Conservation (phyloP, 2,888 invertebrate species). For the Ferdinandea cuprea region DNA sequence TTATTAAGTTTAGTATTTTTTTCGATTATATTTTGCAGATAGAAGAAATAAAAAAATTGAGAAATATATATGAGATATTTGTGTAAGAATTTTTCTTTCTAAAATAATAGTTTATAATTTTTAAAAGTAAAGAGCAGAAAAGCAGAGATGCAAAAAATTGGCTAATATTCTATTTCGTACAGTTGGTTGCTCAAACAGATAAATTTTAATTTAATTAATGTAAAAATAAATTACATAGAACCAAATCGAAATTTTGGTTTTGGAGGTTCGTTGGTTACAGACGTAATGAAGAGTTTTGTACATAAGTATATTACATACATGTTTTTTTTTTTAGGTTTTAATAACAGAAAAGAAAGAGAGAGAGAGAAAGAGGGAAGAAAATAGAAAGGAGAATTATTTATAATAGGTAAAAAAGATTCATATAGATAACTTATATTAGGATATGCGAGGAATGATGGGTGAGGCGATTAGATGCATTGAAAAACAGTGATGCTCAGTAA, state of each 20-base stretch:
- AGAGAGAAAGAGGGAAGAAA: slow-evolving; percentile 32
- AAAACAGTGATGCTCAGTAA: slow-evolving; percentile 20
- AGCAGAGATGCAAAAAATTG: slow-evolving; percentile 52
- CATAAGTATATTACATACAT: neutral
- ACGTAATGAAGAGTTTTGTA: slow-evolving; percentile 3
- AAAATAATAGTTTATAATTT: neutral
- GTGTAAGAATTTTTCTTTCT: slow-evolving; percentile 12
- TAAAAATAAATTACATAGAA: slow-evolving; percentile 31
- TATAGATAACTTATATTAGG: slow-evolving; percentile 1
- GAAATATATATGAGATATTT: slow-evolving; percentile 44
- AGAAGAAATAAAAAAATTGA: slow-evolving; percentile 48
- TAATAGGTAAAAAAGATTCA: slow-evolving; percentile 18
- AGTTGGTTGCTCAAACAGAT: slow-evolving; percentile 48
- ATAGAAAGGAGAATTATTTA: slow-evolving; percentile 52
- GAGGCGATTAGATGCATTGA: neutral
- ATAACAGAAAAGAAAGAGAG: slow-evolving; percentile 27
- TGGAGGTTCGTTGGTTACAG: slow-evolving; percentile 31
- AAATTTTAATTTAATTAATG: slow-evolving; percentile 7
- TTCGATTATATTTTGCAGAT: slow-evolving; percentile 38
- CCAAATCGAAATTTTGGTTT: slow-evolving; percentile 2
- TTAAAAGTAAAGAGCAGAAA: slow-evolving; percentile 5
- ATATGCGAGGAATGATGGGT: slow-evolving; percentile 3
- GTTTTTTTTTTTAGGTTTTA: slow-evolving; percentile 3
- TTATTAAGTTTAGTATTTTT: slow-evolving; percentile 22
- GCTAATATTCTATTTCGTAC: slow-evolving; percentile 52